Conservation (phyloP, 2,113 vertebrate species). For the Cynopterus brachyotis region DNA sequence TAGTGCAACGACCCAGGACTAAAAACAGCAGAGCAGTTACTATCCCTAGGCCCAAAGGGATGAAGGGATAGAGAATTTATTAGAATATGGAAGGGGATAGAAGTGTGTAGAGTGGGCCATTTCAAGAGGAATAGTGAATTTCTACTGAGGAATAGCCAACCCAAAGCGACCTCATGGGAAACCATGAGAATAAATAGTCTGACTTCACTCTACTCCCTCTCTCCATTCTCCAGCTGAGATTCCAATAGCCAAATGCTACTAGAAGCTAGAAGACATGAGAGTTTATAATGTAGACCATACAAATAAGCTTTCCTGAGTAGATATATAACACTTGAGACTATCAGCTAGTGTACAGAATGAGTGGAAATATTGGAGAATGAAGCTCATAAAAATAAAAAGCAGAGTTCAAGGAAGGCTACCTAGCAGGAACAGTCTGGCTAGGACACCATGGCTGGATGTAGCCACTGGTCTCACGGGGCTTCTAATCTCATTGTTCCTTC, state of each 20-base stretch:
- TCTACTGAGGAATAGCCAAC: neutral
- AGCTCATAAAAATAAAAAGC: neutral
- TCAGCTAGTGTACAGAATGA: neutral
- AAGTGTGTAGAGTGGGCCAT: neutral
- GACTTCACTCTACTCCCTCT: neutral
- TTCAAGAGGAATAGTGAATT: conserved; percentile 18
- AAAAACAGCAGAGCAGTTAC: neutral
- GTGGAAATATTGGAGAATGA: neutral
- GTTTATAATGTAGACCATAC: neutral
- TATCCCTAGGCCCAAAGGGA: neutral
- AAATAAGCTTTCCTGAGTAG: neutral
- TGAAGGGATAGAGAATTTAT: neutral
- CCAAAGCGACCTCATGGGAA: neutral
- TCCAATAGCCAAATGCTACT: neutral
- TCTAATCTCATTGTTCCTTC: neutral
- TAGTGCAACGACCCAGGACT: neutral
- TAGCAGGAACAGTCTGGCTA: neutral
- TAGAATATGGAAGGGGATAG: neutral
- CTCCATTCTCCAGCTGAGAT: neutral
- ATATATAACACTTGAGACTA: neutral
- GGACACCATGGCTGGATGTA: neutral
- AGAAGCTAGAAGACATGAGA: neutral
- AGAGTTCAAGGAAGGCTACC: neutral
- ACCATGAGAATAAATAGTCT: neutral
- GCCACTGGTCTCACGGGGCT: neutral